A percentile compares a stretch with the other conserved stretches of the same genome.
Conservation (phyloP, 2,888 invertebrate species). For the Xiphydria camelus region DNA sequence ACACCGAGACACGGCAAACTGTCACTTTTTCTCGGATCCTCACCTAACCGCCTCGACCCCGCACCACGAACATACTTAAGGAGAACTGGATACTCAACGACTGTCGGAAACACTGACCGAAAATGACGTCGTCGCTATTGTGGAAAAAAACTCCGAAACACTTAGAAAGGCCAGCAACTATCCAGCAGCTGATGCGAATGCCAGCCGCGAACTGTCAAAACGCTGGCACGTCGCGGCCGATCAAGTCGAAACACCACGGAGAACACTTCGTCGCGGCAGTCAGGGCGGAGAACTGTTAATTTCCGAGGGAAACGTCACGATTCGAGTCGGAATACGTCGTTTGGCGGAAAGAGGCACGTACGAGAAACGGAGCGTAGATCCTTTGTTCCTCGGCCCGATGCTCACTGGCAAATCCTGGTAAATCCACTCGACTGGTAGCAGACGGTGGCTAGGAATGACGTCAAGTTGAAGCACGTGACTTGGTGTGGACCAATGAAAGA, state of each 20-base stretch:
- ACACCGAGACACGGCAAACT: background rate
- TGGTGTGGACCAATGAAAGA: conserved; percentile 27
- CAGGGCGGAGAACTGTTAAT: background rate
- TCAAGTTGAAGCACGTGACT: conserved; percentile 33
- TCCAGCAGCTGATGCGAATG: too few relatives aligned
- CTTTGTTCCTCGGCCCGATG: conserved; percentile 37
- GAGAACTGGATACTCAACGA: background rate
- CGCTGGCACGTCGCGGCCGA: too few relatives aligned
- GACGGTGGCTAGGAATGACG: conserved; percentile 30
- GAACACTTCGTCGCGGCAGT: background rate
- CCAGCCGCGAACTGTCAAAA: conserved; percentile 1
- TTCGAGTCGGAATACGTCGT: background rate
- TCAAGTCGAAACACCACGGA: too few relatives aligned
- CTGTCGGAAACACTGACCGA: background rate
- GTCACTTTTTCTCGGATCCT: too few relatives aligned
- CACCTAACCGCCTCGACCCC: background rate
- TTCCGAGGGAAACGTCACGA: background rate
- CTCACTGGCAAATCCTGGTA: conserved; percentile 21
- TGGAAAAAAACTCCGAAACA: background rate
- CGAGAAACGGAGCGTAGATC: conserved; percentile 18
- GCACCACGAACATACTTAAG: background rate
- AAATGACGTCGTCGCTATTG: background rate
- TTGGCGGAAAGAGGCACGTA: background rate
- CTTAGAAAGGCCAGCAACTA: background rate
- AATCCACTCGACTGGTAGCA: conserved; percentile 29